Evolutionary conservation across 92 coral and sea anemone species (phyloP), one percentile per base, ranked within the genome.

Genomic region (Palythoa grandis): DNA sequence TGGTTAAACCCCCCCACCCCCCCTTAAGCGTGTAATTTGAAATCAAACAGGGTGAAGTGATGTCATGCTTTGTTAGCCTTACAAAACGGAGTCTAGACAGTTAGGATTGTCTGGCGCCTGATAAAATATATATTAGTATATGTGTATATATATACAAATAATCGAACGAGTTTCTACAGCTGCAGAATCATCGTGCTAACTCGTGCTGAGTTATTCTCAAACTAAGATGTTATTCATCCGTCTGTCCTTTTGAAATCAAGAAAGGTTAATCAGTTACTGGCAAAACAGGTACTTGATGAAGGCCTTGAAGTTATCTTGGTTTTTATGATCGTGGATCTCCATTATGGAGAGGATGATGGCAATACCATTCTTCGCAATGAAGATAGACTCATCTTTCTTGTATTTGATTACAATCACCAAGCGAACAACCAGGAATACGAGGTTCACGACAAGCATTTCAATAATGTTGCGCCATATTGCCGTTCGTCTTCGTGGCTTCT

Each of bases 341-440:
- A 53, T 9, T 14, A 14, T 9, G 58, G 58, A 53, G 58, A 53
- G 9, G 15, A 53, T 9, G 15, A 53, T 53, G 58, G 58, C 58
- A 14, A 53, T 53, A 53, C 70, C 72, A 58, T 91, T 91, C 47
- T 91, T 91, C 8, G 93, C 86, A 25, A 91, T 91, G 65, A 91
- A 91, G 52, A 91, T 85, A 47, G 93, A 88, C 25, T 91, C 93
- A 57, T 88, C 87, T 74, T 82, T 88, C 47, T 74, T 79, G 66
- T 79, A 88, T 39, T 88, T 48, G 0, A 79, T 23, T 61, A 66
- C 87, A 5, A 91, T 83, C 19, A 70, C 85, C 58, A 88, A 76
- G 16, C 93, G 91, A 70, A 91, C 75, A 3, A 89, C 84, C 25
- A 91, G 74, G 70, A 91, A 91, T 12, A 83, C 82, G 12, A 53